Conservation (phyloP, 1,140 invertebrate genomes). For the Drosophila teissieri region DNA sequence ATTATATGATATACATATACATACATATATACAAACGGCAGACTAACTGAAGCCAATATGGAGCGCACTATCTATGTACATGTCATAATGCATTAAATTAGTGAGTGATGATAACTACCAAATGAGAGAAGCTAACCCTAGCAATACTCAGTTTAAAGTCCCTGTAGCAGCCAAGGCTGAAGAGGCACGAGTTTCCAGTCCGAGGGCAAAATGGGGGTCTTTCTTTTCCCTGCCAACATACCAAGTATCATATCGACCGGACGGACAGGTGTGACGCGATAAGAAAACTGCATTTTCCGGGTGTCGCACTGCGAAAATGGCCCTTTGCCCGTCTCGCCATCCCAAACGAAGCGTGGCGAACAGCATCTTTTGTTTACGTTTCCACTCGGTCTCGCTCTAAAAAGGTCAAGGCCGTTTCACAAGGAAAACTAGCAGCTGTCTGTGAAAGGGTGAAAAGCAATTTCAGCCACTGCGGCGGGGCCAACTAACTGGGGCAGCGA, state of each 20-base stretch:
- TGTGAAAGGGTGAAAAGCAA: background rate
- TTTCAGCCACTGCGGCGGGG: background rate
- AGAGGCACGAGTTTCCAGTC: background rate
- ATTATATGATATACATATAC: too few species aligned
- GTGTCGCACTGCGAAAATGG: constrained; percentile 21
- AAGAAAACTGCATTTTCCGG: background rate
- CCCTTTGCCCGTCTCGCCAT: background rate
- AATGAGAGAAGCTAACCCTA: too few species aligned
- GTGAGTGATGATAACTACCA: too few species aligned
- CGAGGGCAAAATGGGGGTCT: background rate
- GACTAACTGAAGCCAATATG: too few species aligned
- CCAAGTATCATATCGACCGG: background rate
- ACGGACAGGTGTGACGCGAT: background rate
- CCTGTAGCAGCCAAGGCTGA: background rate
- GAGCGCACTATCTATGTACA: too few species aligned
- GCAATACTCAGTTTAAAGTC: background rate
- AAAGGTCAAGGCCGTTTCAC: constrained; percentile 65
- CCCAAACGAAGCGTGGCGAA: constrained; percentile 5
- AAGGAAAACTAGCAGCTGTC: constrained; percentile 46
- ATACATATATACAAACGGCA: too few species aligned
- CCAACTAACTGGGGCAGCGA: constrained; percentile 25
- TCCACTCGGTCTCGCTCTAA: constrained; percentile 22
- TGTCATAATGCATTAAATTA: too few species aligned
- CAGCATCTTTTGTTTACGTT: constrained; percentile 26
- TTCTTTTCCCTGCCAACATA: background rate